Evolutionary conservation across 1,140 invertebrate genomes (phyloP).

Genomic region (Diorhabda elongata): DNA sequence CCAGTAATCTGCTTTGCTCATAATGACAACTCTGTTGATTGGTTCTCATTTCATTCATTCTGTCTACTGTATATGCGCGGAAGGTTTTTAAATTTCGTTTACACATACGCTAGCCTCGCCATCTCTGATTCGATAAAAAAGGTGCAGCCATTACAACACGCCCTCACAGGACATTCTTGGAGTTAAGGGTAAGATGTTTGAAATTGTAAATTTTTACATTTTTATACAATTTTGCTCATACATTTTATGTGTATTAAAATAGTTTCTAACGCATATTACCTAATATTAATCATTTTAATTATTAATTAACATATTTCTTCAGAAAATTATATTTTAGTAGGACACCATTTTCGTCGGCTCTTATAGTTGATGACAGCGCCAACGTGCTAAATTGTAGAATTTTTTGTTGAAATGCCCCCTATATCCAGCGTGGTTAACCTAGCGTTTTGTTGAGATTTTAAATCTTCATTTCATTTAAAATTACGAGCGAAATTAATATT

Average conservation of each 20-base stretch:
- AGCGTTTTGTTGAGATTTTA: background rate
- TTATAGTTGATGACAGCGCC: constrained; percentile 65
- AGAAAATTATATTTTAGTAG: background rate
- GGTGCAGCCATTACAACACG: constrained; percentile 47
- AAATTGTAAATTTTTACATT: constrained; percentile 27
- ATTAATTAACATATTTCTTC: background rate
- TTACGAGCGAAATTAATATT: too few relatives aligned
- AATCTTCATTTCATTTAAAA: background rate
- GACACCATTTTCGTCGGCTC: background rate
- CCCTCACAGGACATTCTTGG: constrained; percentile 55
- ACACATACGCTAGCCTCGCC: constrained; percentile 38
- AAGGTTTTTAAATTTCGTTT: background rate
- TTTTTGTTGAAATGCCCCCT: constrained; percentile 68
- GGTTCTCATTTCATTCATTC: too few relatives aligned
- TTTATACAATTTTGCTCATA: background rate
- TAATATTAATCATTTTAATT: background rate
- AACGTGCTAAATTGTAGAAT: constrained; percentile 66
- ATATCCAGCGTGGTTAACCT: constrained; percentile 35
- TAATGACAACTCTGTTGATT: too few relatives aligned
- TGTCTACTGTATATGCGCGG: background rate
- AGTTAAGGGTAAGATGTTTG: constrained; percentile 46
- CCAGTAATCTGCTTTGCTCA: too few relatives aligned
- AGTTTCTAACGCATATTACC: background rate
- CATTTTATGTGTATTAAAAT: background rate
- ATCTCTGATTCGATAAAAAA: constrained; percentile 46